Percentiles rank a stretch among this genome's conserved stretches.
phyloP scores from a whole-genome alignment of 1,140 invertebrate genomes.

The Melitaea cinxia region DNA sequence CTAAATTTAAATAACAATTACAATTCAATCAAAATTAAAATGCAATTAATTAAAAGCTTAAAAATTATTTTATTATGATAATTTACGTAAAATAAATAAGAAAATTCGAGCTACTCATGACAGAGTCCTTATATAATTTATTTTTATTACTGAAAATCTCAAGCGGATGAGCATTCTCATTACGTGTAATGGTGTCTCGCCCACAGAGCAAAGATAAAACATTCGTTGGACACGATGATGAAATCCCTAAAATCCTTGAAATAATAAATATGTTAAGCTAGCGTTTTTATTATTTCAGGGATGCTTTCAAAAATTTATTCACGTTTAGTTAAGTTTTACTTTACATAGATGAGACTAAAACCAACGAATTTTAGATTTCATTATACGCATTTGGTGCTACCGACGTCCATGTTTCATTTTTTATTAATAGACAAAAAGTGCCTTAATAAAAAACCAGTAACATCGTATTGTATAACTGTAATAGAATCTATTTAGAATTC shows the following conservation, averaged over 20 bases:
- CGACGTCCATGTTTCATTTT: too few relatives aligned
- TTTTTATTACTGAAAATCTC: slow-evolving; percentile 12
- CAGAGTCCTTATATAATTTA: slow-evolving; percentile 8
- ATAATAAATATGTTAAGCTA: neutral
- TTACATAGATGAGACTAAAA: neutral
- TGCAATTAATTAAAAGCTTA: neutral
- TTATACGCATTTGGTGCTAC: too few relatives aligned
- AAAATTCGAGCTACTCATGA: neutral
- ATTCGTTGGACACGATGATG: neutral
- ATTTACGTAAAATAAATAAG: slow-evolving; percentile 10
- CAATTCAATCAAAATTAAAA: neutral
- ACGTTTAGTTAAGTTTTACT: neutral
- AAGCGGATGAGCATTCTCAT: slow-evolving; percentile 5
- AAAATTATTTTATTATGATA: neutral
- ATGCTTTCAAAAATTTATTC: neutral
- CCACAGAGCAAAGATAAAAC: slow-evolving; percentile 1
- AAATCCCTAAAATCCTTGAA: neutral
- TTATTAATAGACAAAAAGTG: too few relatives aligned
- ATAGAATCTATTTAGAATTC: too few relatives aligned
- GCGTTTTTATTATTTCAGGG: slow-evolving; percentile 3
- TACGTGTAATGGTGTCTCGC: slow-evolving; percentile 15
- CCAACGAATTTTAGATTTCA: too few relatives aligned
- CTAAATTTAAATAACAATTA: too few relatives aligned
- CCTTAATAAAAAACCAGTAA: too few relatives aligned
- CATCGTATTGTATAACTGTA: too few relatives aligned